Conservation (phyloP, 2,888 invertebrate genomes). For the Nebria brevicollis region DNA sequence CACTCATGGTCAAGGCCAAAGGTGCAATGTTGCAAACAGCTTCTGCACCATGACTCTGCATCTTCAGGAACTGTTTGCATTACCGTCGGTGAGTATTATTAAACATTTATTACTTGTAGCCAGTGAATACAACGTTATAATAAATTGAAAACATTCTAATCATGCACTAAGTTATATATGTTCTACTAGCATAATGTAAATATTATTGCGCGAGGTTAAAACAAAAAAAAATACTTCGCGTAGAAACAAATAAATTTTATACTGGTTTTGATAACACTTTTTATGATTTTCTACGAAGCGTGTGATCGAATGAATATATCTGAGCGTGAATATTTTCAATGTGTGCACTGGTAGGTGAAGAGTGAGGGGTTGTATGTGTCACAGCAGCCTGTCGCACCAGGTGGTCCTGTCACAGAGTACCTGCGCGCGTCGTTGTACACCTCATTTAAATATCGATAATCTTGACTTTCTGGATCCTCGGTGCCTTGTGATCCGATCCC, state of each 20-base stretch:
- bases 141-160: background rate
- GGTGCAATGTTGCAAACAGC: background rate
- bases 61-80: conserved; percentile 16
- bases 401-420: conserved; percentile 37
- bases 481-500: conserved; percentile 11
- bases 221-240: no score
- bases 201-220: no score
- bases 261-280: background rate
- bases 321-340: conserved; percentile 9
- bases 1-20: conserved; percentile 23
- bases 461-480: conserved; percentile 5
- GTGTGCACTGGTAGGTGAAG: background rate
- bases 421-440: conserved; percentile 25
- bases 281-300: background rate
- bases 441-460: conserved; percentile 41
- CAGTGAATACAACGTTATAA: background rate
- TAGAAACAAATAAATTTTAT: no score
- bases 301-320: conserved; percentile 7
- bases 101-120: conserved; percentile 37
- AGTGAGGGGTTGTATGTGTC: conserved; percentile 33
- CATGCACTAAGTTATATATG: background rate
- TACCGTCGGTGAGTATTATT: conserved; percentile 36
- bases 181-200: background rate
- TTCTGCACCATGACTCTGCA: conserved; percentile 32
- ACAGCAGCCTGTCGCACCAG: conserved; percentile 40